These are phyloP conservation scores for Calameuta pallipes DNA, from an alignment of 2,888 invertebrate genomes.

Conservation along the genomic window DNA sequence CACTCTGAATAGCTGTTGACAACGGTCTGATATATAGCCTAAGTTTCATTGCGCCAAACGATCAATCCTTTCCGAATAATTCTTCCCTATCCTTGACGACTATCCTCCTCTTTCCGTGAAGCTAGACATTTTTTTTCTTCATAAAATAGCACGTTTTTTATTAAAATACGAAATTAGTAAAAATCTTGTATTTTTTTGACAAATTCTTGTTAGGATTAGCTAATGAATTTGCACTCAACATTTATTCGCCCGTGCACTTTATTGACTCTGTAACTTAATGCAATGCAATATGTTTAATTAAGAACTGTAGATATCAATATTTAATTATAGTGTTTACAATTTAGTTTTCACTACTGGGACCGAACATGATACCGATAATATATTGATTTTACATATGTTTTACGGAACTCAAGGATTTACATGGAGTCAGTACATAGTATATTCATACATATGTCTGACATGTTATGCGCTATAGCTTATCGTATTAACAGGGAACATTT, in stretches of 20 bases:
- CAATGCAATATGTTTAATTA: not conserved
- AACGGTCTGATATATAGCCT: conserved; percentile 18
- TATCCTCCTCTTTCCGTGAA: not conserved
- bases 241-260: not conserved
- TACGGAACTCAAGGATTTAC: not conserved
- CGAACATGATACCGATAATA: not conserved
- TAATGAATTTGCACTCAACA: not conserved
- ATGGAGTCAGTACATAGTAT: not conserved
- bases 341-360: not conserved
- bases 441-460: not conserved
- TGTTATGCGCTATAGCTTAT: not conserved
- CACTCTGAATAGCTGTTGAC: conserved; percentile 28
- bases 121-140: not conserved
- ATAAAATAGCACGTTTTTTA: not conserved
- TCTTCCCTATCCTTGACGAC: not conserved
- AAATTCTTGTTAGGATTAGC: not conserved
- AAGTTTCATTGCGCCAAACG: conserved; percentile 6
- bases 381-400: not conserved
- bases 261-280: not conserved
- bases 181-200: not conserved
- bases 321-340: not conserved
- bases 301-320: not conserved
- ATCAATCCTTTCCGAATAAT: not conserved
- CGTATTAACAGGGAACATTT: not conserved
- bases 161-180: not conserved